A percentile compares a stretch with the other conserved stretches of the same genome.
These are phyloP conservation scores for Tachystola acroxantha DNA, from an alignment of 2,888 invertebrate species.

Conservation along the genomic window DNA sequence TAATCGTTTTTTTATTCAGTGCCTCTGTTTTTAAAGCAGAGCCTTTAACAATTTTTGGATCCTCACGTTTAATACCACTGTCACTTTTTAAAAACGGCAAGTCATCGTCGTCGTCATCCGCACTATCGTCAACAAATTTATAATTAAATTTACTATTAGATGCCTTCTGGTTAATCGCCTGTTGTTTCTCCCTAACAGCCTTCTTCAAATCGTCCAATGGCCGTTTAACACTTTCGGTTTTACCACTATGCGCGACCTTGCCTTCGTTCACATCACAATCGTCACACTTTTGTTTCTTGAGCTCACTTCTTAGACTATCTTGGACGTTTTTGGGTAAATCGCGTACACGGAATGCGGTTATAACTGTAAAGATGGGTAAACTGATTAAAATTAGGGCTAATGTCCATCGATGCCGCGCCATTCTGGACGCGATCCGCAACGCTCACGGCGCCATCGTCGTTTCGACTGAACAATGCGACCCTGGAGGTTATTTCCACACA, in stretches of 20 bases:
- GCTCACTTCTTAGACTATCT: slow-evolving; percentile 33
- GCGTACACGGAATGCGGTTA: slow-evolving; percentile 74
- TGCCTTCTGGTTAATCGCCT: slow-evolving; percentile 34
- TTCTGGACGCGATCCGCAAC: slow-evolving; percentile 50
- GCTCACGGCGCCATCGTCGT: slow-evolving; percentile 70
- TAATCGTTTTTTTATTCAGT: slow-evolving; percentile 6
- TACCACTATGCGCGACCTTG: slow-evolving; percentile 51
- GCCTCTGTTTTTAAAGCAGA: slow-evolving; percentile 6
- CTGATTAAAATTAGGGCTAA: slow-evolving; percentile 69
- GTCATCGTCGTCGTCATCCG: slow-evolving; percentile 35
- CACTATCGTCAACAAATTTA: slow-evolving; percentile 33
- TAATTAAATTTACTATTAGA: slow-evolving; percentile 29
- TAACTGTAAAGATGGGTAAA: slow-evolving; percentile 68
- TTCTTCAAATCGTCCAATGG: slow-evolving; percentile 47
- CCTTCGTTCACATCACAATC: slow-evolving; percentile 57
- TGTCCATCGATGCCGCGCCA: slow-evolving; percentile 69
- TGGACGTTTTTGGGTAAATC: slow-evolving; percentile 55
- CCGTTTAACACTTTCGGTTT: slow-evolving; percentile 55
- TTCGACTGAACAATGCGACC: slow-evolving; percentile 51
- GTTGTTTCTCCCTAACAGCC: slow-evolving; percentile 44
- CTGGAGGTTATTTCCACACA: slow-evolving; percentile 50
- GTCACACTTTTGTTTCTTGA: slow-evolving; percentile 57
- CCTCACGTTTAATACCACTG: slow-evolving; percentile 26
- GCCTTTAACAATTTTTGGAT: slow-evolving; percentile 17
- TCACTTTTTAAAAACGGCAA: slow-evolving; percentile 23